Evolutionary conservation across 2,888 invertebrate genomes (phyloP).

Genomic region (Sphaerophoria taeniata): DNA sequence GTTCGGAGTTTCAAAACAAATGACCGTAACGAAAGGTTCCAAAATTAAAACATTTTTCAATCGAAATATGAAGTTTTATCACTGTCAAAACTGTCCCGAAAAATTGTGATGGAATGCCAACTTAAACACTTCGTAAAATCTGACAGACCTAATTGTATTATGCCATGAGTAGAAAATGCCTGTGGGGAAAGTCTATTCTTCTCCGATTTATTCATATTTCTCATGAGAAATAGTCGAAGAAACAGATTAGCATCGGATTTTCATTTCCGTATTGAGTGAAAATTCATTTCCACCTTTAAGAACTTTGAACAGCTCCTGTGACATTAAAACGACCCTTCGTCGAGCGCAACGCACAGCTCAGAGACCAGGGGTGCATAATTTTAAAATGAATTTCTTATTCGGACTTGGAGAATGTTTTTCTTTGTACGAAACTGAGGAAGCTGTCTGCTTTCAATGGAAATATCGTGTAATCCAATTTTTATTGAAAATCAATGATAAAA

Average conservation of each 20-base stretch:
- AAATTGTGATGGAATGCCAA: constrained; percentile 67
- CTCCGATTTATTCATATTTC: constrained; percentile 52
- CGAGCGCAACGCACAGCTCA: background rate
- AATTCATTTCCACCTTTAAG: constrained; percentile 68
- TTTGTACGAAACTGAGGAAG: constrained; percentile 27
- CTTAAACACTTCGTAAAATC: constrained; percentile 25
- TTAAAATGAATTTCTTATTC: constrained; percentile 53
- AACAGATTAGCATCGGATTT: constrained; percentile 67
- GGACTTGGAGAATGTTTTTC: constrained; percentile 43
- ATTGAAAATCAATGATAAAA: constrained; percentile 70
- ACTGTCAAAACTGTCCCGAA: constrained; percentile 57
- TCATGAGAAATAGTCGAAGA: constrained; percentile 26
- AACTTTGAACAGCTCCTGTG: background rate
- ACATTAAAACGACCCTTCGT: constrained; percentile 15
- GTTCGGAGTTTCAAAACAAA: constrained; percentile 52
- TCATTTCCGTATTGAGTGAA: constrained; percentile 68
- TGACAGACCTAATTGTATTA: constrained; percentile 32
- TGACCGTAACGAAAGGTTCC: constrained; percentile 71
- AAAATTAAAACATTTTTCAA: constrained; percentile 58
- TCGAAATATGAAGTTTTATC: constrained; percentile 64
- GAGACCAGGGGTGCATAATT: constrained; percentile 67
- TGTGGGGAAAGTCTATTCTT: constrained; percentile 38
- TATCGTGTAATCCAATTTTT: constrained; percentile 72
- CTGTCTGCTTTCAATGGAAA: constrained; percentile 63
- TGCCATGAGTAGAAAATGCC: background rate